Percentiles rank a stretch among this genome's conserved stretches.
These are phyloP conservation scores for Saccostrea glomerata DNA, from an alignment of 1,140 invertebrate genomes.

Conservation along the genomic window DNA sequence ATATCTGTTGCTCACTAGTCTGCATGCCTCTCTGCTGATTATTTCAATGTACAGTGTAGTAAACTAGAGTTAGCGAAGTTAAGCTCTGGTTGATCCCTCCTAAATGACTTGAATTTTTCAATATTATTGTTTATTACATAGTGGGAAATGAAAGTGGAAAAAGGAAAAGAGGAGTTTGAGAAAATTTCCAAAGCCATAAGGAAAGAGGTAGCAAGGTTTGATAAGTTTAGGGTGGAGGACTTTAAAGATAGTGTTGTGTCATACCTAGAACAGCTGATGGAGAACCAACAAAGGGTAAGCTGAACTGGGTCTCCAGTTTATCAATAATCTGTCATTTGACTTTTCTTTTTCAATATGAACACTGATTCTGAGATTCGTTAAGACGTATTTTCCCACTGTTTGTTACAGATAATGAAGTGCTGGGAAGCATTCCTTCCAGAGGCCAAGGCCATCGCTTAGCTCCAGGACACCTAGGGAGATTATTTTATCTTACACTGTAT, in stretches of 20 bases:
- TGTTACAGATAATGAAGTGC: constrained; percentile 90
- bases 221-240: constrained; percentile 91
- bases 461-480: neutral
- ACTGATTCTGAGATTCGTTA: neutral
- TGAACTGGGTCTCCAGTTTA: neutral
- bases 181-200: constrained; percentile 97
- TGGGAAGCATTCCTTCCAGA: constrained; percentile 97
- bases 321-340: no score
- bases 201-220: constrained; percentile 95
- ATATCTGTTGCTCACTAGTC: no score
- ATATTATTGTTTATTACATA: constrained; percentile 75
- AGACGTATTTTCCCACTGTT: neutral
- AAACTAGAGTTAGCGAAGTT: neutral
- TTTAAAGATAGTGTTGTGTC: constrained; percentile 93
- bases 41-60: neutral
- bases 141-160: constrained; percentile 97
- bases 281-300: constrained; percentile 94
- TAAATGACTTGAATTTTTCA: neutral
- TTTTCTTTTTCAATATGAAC: no score
- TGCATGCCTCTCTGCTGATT: no score
- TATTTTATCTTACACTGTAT: neutral
- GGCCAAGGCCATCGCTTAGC: constrained; percentile 82
- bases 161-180: constrained; percentile 97
- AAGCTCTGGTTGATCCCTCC: no score
- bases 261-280: constrained; percentile 96